Percentiles rank a stretch among this genome's conserved stretches.
Evolutionary conservation across 2,797 vertebrate genomes (phyloP).

Genomic region (Xenopus petersii): DNA sequence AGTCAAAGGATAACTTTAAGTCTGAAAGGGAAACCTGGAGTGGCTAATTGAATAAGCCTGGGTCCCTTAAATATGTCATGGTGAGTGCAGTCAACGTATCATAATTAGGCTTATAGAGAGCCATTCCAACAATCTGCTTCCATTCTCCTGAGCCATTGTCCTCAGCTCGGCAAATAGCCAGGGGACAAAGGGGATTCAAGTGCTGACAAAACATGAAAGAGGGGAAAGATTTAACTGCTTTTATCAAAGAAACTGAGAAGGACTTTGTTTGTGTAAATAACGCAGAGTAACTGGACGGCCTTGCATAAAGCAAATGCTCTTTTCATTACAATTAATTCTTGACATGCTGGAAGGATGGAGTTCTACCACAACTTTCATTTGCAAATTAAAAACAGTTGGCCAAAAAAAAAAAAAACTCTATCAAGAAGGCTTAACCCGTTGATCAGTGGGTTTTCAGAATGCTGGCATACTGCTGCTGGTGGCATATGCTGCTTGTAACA

Average conservation of each 20-base stretch:
- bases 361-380: conserved; percentile 85
- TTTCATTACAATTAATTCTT: conserved; percentile 85
- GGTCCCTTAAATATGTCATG: conserved; percentile 96
- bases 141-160: conserved; percentile 98
- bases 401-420: conserved; percentile 66
- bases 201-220: conserved; percentile 99
- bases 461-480: not conserved
- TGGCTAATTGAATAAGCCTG: conserved; percentile 98
- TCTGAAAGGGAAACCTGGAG: conserved; percentile 97
- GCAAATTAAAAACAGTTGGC: conserved; percentile 84
- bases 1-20: conserved; percentile 99
- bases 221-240: conserved; percentile 97
- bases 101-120: conserved; percentile 99
- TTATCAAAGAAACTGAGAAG: conserved; percentile 97
- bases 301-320: conserved; percentile 78
- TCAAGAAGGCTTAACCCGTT: conserved; percentile 73
- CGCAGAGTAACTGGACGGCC: conserved; percentile 85
- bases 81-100: conserved; percentile 98
- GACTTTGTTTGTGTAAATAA: conserved; percentile 99
- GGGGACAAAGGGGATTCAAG: conserved; percentile 99
- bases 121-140: conserved; percentile 99
- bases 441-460: conserved; percentile 5
- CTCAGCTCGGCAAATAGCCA: conserved; percentile 97
- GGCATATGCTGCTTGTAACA: not conserved
- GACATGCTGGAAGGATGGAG: conserved; percentile 83